Evolutionary conservation across 2,888 invertebrate genomes (phyloP), one percentile per base, ranked within the genome.

Genomic region (Rutpela maculata): DNA sequence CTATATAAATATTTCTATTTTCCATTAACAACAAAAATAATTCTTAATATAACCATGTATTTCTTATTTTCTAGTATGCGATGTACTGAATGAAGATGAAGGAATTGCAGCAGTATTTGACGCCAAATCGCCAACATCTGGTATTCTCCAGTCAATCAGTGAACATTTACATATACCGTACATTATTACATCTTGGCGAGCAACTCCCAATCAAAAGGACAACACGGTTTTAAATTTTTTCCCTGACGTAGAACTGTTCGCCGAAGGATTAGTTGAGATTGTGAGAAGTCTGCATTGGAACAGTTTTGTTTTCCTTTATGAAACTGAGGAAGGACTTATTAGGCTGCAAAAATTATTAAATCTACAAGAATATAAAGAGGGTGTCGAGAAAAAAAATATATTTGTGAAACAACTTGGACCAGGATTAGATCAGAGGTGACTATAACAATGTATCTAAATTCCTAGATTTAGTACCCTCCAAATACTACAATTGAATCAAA

Each of bases 161-260:
- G 95, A 96, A 87, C 93, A 93, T 75, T 92, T 96, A 83, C 96
- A 97, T 90, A 92, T 98, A 78, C 98, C 98, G 0, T 96, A 97
- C 86, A 91, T 98, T 74, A 93, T 96, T 85, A 94, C 93, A 0
- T 93, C 93, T 78, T 95, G 95, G 92, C 94, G 95, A 80, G 91
- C 93, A 7, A 92, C 92, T 1, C 91, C 93, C 62, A 89, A 88
- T 43, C 90, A 86, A 78, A 91, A 90, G 59, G 91, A 92, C 85
- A 90, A 91, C 7, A 91, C 92, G 90, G 87, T 76, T 22, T 65
- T 87, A 3, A 87, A 84, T 77, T 83, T 86, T 57, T 85, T 81
- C 69, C 86, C 86, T 1, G 84, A 86, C 65, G 80, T 94, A 3
- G 91, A 93, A 22, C 85, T 92, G 0, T 90, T 95, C 60, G 92